phyloP scores from a whole-genome alignment of 1,140 invertebrate species.

The Harpegnathos saltator region DNA sequence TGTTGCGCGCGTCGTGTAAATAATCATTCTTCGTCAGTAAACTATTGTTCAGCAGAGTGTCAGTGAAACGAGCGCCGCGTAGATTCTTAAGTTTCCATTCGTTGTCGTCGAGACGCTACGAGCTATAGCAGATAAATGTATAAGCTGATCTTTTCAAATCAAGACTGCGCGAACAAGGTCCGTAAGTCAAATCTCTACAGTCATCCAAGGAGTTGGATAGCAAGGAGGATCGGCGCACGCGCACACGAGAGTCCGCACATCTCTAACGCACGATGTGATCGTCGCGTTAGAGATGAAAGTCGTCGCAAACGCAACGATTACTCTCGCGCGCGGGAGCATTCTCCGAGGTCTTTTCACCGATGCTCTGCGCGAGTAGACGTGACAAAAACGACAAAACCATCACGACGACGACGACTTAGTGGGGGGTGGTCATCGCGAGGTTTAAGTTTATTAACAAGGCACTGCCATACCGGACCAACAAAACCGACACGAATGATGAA shows the following conservation, averaged over 20 bases:
- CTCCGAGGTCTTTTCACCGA: slow-evolving; percentile 25
- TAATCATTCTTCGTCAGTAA: slow-evolving; percentile 69
- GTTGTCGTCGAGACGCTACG: neutral
- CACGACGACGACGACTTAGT: slow-evolving; percentile 36
- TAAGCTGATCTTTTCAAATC: slow-evolving; percentile 12
- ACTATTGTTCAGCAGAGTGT: slow-evolving; percentile 70
- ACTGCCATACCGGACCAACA: slow-evolving; percentile 84
- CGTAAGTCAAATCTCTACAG: too few relatives aligned
- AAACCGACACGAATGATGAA: slow-evolving; percentile 18
- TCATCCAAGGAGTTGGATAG: too few relatives aligned
- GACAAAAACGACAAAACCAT: slow-evolving; percentile 6
- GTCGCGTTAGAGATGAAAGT: too few relatives aligned
- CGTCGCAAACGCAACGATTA: neutral
- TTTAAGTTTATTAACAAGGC: slow-evolving; percentile 74
- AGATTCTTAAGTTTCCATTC: neutral
- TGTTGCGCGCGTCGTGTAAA: slow-evolving; percentile 73
- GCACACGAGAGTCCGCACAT: too few relatives aligned
- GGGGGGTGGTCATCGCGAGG: slow-evolving; percentile 26
- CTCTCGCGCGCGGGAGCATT: neutral
- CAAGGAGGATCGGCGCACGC: too few relatives aligned
- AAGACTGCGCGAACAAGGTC: too few relatives aligned
- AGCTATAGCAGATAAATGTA: neutral
- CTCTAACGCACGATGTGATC: too few relatives aligned
- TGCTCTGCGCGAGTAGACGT: slow-evolving; percentile 10
- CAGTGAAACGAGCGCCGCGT: slow-evolving; percentile 61